Evolutionary conservation across 2,888 invertebrate genomes (phyloP).

Genomic region (Eupithecia abbreviata): DNA sequence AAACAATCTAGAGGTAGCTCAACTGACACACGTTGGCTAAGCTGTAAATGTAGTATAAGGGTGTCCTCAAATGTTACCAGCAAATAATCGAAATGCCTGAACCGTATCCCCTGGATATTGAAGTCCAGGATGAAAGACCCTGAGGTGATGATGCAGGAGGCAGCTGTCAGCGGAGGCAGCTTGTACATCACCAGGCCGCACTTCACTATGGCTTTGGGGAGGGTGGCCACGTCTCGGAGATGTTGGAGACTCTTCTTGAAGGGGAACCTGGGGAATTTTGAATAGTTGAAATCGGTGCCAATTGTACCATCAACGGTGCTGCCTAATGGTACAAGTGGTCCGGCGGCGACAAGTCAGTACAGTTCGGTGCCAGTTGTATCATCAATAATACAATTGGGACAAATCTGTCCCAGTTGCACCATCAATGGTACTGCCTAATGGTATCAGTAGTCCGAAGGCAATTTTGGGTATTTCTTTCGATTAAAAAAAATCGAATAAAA

Average conservation of each 20-base stretch:
- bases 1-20: neutral
- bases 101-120: constrained; percentile 77
- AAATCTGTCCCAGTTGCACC: too few relatives aligned
- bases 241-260: constrained; percentile 72
- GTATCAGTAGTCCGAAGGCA: too few relatives aligned
- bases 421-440: too few relatives aligned
- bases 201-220: constrained; percentile 78
- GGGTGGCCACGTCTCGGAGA: constrained; percentile 63
- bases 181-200: constrained; percentile 78
- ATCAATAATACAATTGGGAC: too few relatives aligned
- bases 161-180: constrained; percentile 73
- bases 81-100: constrained; percentile 72
- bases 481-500: too few relatives aligned
- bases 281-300: neutral
- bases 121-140: constrained; percentile 79
- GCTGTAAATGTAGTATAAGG: neutral
- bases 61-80: constrained; percentile 54
- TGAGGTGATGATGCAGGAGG: constrained; percentile 74
- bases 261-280: constrained; percentile 65
- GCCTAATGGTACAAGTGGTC: too few relatives aligned
- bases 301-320: too few relatives aligned
- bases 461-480: too few relatives aligned
- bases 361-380: too few relatives aligned
- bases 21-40: neutral
- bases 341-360: too few relatives aligned